phyloP scores from a whole-genome alignment of 1,140 invertebrate species.

The Lucilia sericata region DNA sequence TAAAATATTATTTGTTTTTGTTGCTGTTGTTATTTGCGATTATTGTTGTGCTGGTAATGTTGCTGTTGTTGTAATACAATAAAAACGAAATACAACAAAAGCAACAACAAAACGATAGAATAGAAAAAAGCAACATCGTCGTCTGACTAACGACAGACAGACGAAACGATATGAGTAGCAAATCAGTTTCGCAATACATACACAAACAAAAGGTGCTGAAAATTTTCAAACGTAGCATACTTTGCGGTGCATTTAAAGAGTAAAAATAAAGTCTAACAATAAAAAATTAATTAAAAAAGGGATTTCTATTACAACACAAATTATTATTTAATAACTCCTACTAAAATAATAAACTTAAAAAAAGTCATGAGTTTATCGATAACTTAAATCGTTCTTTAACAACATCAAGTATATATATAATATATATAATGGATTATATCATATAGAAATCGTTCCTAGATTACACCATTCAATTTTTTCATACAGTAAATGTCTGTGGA shows the following conservation, averaged over 20 bases:
- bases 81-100: slow-evolving; percentile 43
- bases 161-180: slow-evolving; percentile 48
- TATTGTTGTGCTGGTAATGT: slow-evolving; percentile 45
- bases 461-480: background rate
- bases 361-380: too few species aligned
- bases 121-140: slow-evolving; percentile 10
- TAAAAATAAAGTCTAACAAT: background rate
- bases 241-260: slow-evolving; percentile 29
- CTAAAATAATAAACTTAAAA: too few species aligned
- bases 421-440: slow-evolving; percentile 35
- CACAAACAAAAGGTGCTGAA: slow-evolving; percentile 65
- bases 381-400: too few species aligned
- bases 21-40: background rate
- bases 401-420: too few species aligned
- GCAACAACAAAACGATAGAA: slow-evolving; percentile 33
- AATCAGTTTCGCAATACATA: slow-evolving; percentile 68
- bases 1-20: background rate
- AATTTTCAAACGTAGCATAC: slow-evolving; percentile 44
- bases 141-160: slow-evolving; percentile 44
- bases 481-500: too few species aligned
- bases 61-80: slow-evolving; percentile 49
- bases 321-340: background rate
- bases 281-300: background rate
- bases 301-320: background rate
- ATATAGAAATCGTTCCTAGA: background rate